Conservation (phyloP, 2,888 invertebrate species). For the Trypoxylon attenuatum region DNA sequence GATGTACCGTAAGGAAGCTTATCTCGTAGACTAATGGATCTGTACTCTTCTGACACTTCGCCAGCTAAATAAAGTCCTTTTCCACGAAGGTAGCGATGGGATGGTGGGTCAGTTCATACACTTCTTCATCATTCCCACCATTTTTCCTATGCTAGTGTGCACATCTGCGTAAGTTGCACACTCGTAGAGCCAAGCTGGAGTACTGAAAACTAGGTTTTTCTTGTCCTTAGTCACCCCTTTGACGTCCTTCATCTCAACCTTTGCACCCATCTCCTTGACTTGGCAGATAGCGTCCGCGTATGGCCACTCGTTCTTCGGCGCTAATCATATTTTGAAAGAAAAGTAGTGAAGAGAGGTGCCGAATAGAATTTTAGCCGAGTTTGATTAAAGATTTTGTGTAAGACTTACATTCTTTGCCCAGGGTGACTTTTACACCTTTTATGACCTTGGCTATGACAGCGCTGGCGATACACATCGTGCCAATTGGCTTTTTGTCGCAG, state of each 20-base stretch:
- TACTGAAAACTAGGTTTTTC: constrained; percentile 75
- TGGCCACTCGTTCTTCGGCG: constrained; percentile 73
- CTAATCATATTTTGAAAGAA: constrained; percentile 44
- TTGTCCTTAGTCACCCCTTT: constrained; percentile 74
- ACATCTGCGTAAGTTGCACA: constrained; percentile 74
- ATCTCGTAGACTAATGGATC: constrained; percentile 16
- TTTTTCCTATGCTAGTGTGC: constrained; percentile 76
- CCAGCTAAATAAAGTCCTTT: constrained; percentile 25
- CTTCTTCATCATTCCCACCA: constrained; percentile 65
- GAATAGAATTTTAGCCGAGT: background rate
- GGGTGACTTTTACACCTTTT: constrained; percentile 69
- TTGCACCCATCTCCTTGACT: constrained; percentile 75
- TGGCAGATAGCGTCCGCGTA: constrained; percentile 75
- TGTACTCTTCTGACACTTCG: constrained; percentile 28
- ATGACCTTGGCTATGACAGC: constrained; percentile 75
- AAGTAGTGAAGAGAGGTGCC: background rate
- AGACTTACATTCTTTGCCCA: constrained; percentile 70
- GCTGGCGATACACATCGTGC: constrained; percentile 77
- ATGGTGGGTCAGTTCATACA: constrained; percentile 25
- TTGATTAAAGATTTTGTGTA: background rate
- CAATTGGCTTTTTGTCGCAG: constrained; percentile 76
- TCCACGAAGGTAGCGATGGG: constrained; percentile 5
- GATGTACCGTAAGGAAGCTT: constrained; percentile 56
- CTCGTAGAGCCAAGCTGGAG: constrained; percentile 78
- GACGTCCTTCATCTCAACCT: constrained; percentile 68